Conservation (phyloP, 2,113 vertebrate genomes). For the Petrocephalus zakoni region DNA sequence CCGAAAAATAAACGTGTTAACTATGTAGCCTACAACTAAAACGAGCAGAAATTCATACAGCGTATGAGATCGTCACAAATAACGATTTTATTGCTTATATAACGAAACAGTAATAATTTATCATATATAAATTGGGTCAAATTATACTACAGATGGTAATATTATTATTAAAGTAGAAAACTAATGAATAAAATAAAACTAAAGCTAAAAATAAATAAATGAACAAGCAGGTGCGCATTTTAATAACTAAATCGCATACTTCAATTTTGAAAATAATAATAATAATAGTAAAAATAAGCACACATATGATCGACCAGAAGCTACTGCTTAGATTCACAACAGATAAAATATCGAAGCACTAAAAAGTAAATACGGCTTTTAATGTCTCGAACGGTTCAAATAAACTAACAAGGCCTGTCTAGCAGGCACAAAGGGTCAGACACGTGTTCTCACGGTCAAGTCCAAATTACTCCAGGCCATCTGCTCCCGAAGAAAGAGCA, state of each 20-base stretch:
- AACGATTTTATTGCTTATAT: background rate
- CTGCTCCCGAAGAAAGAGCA: background rate
- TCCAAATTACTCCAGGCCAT: slow-evolving; percentile 14
- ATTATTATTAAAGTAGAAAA: background rate
- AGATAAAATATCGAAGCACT: background rate
- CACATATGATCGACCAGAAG: background rate
- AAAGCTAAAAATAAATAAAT: background rate
- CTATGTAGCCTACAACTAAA: background rate
- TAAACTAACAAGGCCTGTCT: background rate
- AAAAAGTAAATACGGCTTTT: slow-evolving; percentile 4
- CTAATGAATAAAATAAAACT: background rate
- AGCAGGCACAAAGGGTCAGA: slow-evolving; percentile 3
- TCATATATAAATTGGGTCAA: background rate
- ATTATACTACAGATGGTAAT: background rate
- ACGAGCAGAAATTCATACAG: background rate
- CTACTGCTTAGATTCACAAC: background rate
- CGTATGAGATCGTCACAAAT: background rate
- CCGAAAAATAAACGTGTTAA: background rate
- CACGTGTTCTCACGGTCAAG: slow-evolving; percentile 13
- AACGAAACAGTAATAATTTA: background rate
- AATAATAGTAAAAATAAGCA: background rate
- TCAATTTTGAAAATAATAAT: background rate
- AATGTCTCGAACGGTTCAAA: background rate
- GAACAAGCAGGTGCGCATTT: background rate
- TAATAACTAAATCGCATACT: background rate